Evolutionary conservation across 2,113 vertebrate species (phyloP).

Genomic region (Vidua chalybeata): DNA sequence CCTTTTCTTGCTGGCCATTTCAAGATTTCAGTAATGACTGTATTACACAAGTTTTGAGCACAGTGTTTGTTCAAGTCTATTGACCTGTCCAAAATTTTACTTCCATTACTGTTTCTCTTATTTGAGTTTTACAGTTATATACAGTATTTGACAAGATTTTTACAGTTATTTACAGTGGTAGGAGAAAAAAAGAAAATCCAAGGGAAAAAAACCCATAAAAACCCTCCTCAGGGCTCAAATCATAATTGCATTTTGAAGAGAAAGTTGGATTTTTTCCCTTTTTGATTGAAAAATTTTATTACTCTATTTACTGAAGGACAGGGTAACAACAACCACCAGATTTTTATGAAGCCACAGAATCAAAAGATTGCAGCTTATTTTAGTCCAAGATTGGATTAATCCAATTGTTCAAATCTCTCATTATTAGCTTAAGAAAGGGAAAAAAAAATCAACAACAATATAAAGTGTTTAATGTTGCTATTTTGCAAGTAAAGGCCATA

Average conservation of each 20-base stretch:
- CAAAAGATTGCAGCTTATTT: not conserved
- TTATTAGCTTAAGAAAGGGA: not conserved
- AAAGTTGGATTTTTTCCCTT: not conserved
- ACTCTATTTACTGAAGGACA: not conserved
- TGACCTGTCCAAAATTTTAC: not conserved
- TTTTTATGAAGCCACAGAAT: not conserved
- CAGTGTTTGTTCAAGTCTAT: not conserved
- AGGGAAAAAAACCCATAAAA: not conserved
- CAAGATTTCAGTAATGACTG: not conserved
- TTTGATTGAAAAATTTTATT: not conserved
- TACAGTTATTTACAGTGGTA: not conserved
- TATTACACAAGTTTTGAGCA: not conserved
- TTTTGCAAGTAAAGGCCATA: not conserved
- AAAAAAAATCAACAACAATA: not conserved
- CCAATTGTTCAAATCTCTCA: not conserved
- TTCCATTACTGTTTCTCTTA: not conserved
- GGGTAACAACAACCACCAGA: not conserved
- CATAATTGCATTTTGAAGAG: not conserved
- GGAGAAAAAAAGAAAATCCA: not conserved
- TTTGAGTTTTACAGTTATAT: not conserved
- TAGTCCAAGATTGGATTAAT: not conserved
- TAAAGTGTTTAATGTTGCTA: not conserved
- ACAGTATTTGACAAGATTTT: not conserved
- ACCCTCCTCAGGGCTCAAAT: not conserved
- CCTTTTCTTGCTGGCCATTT: not conserved